Evolutionary conservation across 2,113 vertebrate genomes (phyloP), one percentile per base, ranked within the genome.

Genomic region (Neofelis nebulosa): DNA sequence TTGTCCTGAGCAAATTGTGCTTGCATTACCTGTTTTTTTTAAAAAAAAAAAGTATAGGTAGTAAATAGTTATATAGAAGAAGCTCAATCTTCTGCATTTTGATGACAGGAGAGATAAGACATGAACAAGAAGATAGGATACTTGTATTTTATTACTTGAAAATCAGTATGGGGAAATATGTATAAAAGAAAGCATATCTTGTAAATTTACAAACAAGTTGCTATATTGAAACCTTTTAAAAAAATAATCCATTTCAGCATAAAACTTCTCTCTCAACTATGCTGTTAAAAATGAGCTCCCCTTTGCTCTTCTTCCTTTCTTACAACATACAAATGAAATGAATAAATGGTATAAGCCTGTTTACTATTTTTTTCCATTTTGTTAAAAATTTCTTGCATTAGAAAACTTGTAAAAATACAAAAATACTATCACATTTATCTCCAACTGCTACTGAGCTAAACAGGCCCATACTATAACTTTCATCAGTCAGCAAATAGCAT

Each of bases 1-100:
- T 99, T 99, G 99, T 99, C 99, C 99, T 99, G 99, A 98, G 99
- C 99, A 98, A 99, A 99, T 97, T 99, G 99, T 97, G 99, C 99
- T 99, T 99, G 99, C 99, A 99, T 99, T 96, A 99, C 99, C 99
- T 99, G 99, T 78, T 97, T 45, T 84, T 74, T 71, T 21, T 38
- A 38, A 38, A 38, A 21, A 73, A 93, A 98, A 95, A 71, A 87
- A 55, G 92, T 2, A 12, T 41, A 74, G 31, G 50, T 6, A 50
- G 55, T 83, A 81, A 96, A 52, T 3, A 45, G 38, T 78, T 93
- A 96, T 88, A 89, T 83, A 80, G 18, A 66, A 83, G 71, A 31
- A 88, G 25, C 73, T 89, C 38, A 41, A 27, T 76, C 55, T 66
- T 93, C 76, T 76, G 41, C 73, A 65, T 61, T 61, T 83, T 92